Conservation (phyloP, 2,113 vertebrate genomes). For the Takifugu bimaculatus region DNA sequence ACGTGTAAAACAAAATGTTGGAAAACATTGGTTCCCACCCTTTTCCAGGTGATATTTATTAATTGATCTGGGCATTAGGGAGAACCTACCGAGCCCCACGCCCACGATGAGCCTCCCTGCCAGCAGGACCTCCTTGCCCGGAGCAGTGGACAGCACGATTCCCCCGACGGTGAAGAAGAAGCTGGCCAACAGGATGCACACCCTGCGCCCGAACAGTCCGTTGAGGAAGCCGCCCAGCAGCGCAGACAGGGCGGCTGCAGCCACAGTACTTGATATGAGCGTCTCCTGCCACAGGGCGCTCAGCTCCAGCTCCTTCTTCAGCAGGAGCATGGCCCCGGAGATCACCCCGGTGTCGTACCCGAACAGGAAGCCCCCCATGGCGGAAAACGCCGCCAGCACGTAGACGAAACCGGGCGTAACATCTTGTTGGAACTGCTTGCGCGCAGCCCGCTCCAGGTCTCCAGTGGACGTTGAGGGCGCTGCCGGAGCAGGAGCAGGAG, state of each 20-base stretch:
- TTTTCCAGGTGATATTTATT: too few relatives aligned
- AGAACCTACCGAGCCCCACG: constrained; percentile 84
- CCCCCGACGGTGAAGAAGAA: constrained; percentile 85
- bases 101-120: constrained; percentile 87
- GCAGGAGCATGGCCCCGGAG: constrained; percentile 92
- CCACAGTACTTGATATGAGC: constrained; percentile 91
- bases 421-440: constrained; percentile 90
- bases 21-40: too few relatives aligned
- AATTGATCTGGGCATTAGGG: background rate
- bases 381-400: constrained; percentile 81
- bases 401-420: constrained; percentile 85
- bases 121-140: constrained; percentile 84
- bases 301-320: constrained; percentile 87
- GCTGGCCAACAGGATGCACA: constrained; percentile 90
- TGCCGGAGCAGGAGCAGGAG: background rate
- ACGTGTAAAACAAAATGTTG: too few relatives aligned
- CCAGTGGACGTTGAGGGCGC: constrained; percentile 50
- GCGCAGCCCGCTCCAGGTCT: constrained; percentile 89
- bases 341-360: constrained; percentile 98
- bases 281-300: constrained; percentile 93
- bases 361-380: constrained; percentile 93
- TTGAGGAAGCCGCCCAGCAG: constrained; percentile 87
- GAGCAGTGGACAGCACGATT: constrained; percentile 79
- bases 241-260: constrained; percentile 87
- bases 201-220: constrained; percentile 82